Percentiles rank a stretch among this genome's conserved stretches.
phyloP scores from a whole-genome alignment of 2,888 invertebrate genomes.

The Lasiommata megera region DNA sequence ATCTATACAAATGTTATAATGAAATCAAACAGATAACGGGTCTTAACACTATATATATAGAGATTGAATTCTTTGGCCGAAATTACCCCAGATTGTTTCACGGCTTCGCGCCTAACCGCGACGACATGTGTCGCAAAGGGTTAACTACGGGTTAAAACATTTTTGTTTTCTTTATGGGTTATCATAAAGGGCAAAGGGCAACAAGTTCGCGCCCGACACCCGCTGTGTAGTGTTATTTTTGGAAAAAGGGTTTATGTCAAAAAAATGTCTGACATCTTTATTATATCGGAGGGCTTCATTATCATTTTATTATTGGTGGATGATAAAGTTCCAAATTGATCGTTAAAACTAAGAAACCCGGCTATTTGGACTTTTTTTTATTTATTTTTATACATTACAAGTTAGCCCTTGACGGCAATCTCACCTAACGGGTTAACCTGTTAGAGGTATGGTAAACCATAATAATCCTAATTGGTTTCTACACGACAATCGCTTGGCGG shows the following conservation, averaged over 20 bases:
- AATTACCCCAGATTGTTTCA: slow-evolving; percentile 37
- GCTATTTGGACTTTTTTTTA: too few relatives aligned
- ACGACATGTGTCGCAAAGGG: slow-evolving; percentile 67
- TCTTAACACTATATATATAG: neutral
- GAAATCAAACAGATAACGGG: neutral
- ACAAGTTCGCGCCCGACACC: slow-evolving; percentile 67
- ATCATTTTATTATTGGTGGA: neutral
- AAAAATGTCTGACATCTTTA: slow-evolving; percentile 32
- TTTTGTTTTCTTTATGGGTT: slow-evolving; percentile 70
- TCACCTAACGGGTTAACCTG: too few relatives aligned
- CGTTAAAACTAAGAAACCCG: neutral
- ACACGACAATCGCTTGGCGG: too few relatives aligned
- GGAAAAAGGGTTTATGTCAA: slow-evolving; percentile 52
- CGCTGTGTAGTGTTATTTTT: slow-evolving; percentile 55
- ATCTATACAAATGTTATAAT: slow-evolving; percentile 14
- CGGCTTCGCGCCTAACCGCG: slow-evolving; percentile 48
- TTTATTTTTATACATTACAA: too few relatives aligned
- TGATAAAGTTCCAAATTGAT: neutral
- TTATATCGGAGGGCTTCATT: neutral
- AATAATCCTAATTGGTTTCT: too few relatives aligned
- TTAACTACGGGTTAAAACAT: slow-evolving; percentile 63
- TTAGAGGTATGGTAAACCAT: too few relatives aligned
- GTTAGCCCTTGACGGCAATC: too few relatives aligned
- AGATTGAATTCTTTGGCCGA: neutral
- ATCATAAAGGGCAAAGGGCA: slow-evolving; percentile 64